Evolutionary conservation across 2,797 vertebrate species (phyloP), one percentile per base, ranked within the genome.

Genomic region (Macrochelys suwanniensis): DNA sequence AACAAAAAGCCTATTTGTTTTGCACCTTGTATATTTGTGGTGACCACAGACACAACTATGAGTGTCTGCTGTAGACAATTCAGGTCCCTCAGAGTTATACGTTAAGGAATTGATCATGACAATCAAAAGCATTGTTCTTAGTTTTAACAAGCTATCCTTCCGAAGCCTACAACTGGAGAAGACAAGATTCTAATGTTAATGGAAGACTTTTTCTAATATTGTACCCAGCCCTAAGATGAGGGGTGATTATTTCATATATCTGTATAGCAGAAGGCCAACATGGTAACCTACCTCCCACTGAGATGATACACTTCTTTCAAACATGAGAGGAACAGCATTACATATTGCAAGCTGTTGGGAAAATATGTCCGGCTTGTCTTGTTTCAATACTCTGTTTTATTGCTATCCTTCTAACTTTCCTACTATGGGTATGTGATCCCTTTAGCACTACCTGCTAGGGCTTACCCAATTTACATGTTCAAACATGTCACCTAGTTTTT

Each of bases 71-170:
- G 2, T 51, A 92, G 65, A 76, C 26, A 97, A 89, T 59, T 91
- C 84, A 0, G 54, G 94, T 85, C 94, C 92, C 94, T 91, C 93
- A 91, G 85, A 93, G n/a, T 81, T 93, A 0, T 45, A 94, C 90
- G 85, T 88, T 80, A 80, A 96, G 97, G 90, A 45, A 86, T 61
- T 84, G 31, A 84, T 89, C 33, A 87, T 31, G 84, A 92, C 87
- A 89, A 93, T 95, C 88, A 79, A 95, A 93, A 82, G 61, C 61
- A 11, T 91, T 7, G 0, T 89, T 93, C 88, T 93, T 96, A 90
- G 53, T 97, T 98, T 97, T 97, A 97, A 97, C 94, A 95, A 95
- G 82, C 80, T 95, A 79, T 85, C 96, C 87, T 97, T 98, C 33
- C 47, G 15, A 95, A 92, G 45, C 82, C 95, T 95, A 94, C 95